Evolutionary conservation across 2,888 invertebrate species (phyloP).

Genomic region (Pedicia rivosa): DNA sequence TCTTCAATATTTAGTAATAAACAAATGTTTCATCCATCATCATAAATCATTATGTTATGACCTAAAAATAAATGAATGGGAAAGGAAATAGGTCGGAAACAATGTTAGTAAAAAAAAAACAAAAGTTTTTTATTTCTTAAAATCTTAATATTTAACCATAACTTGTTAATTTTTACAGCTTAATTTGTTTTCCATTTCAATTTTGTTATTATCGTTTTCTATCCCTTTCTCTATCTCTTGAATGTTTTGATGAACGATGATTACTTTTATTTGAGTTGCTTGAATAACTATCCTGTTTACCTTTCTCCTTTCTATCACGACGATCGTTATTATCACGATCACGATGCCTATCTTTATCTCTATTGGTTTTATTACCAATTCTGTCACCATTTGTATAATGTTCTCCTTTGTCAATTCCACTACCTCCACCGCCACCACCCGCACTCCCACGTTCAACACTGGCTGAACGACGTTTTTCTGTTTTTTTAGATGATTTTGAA

Average conservation of each 20-base stretch:
- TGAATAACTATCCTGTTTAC: constrained; percentile 22
- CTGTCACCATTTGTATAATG: constrained; percentile 18
- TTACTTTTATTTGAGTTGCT: constrained; percentile 18
- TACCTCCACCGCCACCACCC: not conserved
- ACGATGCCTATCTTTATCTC: constrained; percentile 7
- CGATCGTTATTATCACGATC: not conserved
- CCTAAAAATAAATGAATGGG: too few species aligned
- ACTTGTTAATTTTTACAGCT: too few species aligned
- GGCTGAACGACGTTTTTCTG: constrained; percentile 24
- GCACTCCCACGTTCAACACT: not conserved
- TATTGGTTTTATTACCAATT: constrained; percentile 18
- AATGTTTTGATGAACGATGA: constrained; percentile 19
- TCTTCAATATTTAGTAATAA: too few species aligned
- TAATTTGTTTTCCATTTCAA: too few species aligned
- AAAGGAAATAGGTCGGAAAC: too few species aligned
- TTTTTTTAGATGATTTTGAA: constrained; percentile 16
- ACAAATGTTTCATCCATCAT: too few species aligned
- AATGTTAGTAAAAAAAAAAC: too few species aligned
- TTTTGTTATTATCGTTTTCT: constrained; percentile 26
- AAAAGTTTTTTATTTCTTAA: too few species aligned
- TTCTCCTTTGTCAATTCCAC: constrained; percentile 14
- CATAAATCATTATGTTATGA: too few species aligned
- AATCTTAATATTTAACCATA: too few species aligned
- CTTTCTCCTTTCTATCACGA: constrained; percentile 8
- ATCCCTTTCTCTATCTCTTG: constrained; percentile 23